These are phyloP conservation scores for Onychomys leucogaster DNA, from an alignment of 2,797 vertebrate genomes.

Conservation along the genomic window DNA sequence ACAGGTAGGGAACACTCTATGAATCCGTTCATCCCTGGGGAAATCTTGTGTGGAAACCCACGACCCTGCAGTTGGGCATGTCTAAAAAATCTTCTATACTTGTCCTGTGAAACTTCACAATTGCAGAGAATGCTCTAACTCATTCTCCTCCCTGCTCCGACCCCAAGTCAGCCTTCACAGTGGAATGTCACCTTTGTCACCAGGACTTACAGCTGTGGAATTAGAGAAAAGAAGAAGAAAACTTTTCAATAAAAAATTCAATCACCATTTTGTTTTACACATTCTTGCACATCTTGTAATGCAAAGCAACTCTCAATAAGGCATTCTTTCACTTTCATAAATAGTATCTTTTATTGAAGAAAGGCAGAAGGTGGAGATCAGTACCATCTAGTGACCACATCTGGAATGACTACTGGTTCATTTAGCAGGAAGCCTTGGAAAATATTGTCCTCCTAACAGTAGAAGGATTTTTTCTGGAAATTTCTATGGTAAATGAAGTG, in stretches of 20 bases:
- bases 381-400: slow-evolving; percentile 46
- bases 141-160: background rate
- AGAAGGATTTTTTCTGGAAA: background rate
- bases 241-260: background rate
- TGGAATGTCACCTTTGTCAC: background rate
- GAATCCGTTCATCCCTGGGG: slow-evolving; percentile 42
- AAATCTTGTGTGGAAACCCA: slow-evolving; percentile 66
- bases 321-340: slow-evolving; percentile 4
- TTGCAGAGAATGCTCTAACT: background rate
- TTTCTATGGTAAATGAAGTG: slow-evolving; percentile 5
- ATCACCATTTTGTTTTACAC: slow-evolving; percentile 7
- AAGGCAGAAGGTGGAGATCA: slow-evolving; percentile 44
- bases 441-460: background rate
- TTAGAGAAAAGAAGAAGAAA: slow-evolving; percentile 29
- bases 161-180: background rate
- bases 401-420: slow-evolving; percentile 20
- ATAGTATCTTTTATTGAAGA: slow-evolving; percentile 10
- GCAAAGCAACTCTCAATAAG: background rate
- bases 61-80: slow-evolving; percentile 4
- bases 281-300: background rate
- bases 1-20: slow-evolving; percentile 52
- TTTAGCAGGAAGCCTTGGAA: slow-evolving; percentile 17
- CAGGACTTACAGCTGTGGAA: background rate
- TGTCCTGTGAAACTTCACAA: background rate
- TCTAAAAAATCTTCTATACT: background rate